Percentiles rank a stretch among this genome's conserved stretches.
Conservation (phyloP, 2,888 invertebrate genomes). For the Polia nebulosa region DNA sequence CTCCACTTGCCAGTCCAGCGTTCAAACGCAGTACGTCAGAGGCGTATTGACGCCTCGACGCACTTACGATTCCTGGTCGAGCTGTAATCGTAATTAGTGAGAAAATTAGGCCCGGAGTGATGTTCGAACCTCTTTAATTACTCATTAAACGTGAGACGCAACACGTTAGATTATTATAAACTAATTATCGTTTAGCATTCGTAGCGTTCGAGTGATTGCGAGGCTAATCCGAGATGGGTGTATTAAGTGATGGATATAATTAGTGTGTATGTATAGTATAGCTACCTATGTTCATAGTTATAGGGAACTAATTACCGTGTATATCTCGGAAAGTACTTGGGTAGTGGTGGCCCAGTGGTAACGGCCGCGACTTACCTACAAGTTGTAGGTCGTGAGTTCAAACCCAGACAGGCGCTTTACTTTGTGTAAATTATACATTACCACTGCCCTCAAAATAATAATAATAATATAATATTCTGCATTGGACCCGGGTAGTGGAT, state of each 20-base stretch:
- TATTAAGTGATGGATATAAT: constrained; percentile 5
- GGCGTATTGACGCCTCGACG: constrained; percentile 83
- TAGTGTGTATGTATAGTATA: neutral
- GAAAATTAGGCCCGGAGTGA: constrained; percentile 81
- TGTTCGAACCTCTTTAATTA: constrained; percentile 74
- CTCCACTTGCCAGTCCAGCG: neutral
- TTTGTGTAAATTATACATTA: no score
- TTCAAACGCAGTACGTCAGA: constrained; percentile 71
- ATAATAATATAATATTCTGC: no score
- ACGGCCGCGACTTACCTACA: no score
- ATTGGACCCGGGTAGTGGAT: no score
- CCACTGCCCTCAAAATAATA: no score
- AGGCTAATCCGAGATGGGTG: constrained; percentile 5
- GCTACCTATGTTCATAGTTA: no score
- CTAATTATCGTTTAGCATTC: constrained; percentile 64
- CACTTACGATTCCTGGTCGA: constrained; percentile 76
- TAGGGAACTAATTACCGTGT: no score
- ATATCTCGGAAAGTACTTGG: neutral
- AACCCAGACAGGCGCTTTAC: no score
- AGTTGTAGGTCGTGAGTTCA: no score
- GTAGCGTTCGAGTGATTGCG: constrained; percentile 33
- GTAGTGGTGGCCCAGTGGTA: no score
- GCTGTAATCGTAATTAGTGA: constrained; percentile 83
- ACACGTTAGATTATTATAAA: constrained; percentile 70
- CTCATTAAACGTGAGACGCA: constrained; percentile 75